phyloP scores from a whole-genome alignment of 2,888 invertebrate species.

The Hermodice carunculata region DNA sequence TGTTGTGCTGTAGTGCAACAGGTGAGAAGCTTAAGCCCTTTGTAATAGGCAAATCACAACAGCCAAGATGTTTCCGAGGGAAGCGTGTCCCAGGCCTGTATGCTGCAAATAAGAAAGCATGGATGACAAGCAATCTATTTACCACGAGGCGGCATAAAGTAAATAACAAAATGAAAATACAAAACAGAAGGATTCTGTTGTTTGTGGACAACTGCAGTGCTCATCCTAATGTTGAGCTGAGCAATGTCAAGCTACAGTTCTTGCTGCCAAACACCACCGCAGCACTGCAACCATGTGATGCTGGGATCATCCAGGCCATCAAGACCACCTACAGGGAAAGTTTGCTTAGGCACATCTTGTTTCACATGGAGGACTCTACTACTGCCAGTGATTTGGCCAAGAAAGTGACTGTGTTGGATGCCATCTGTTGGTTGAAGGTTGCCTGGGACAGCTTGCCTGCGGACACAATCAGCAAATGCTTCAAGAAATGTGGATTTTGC shows the following conservation, averaged over 20 bases:
- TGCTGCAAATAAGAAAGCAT: slow-evolving; percentile 31
- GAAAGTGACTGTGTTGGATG: neutral
- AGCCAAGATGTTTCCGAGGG: slow-evolving; percentile 4
- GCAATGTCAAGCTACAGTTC: neutral
- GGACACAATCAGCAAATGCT: too few relatives aligned
- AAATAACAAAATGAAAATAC: neutral
- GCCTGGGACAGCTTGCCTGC: slow-evolving; percentile 2
- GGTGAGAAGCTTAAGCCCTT: slow-evolving; percentile 43
- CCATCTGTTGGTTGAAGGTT: neutral
- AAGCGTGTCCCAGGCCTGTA: too few relatives aligned
- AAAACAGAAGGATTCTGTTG: neutral
- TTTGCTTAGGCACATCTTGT: neutral
- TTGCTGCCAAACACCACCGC: neutral
- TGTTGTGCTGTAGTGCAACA: slow-evolving; percentile 34
- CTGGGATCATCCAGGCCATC: slow-evolving; percentile 7
- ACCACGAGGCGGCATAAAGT: slow-evolving; percentile 25
- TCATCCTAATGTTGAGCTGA: neutral
- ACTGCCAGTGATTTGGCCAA: slow-evolving; percentile 1
- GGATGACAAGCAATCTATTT: slow-evolving; percentile 37
- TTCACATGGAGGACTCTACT: neutral
- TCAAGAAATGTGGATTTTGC: too few relatives aligned
- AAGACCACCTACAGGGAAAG: slow-evolving; percentile 4
- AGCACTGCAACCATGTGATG: neutral
- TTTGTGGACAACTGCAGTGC: neutral
- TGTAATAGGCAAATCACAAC: slow-evolving; percentile 28